A percentile compares a stretch with the other conserved stretches of the same genome.
These are phyloP conservation scores for Ophraella communa DNA, from an alignment of 2,888 invertebrate genomes.

Conservation along the genomic window DNA sequence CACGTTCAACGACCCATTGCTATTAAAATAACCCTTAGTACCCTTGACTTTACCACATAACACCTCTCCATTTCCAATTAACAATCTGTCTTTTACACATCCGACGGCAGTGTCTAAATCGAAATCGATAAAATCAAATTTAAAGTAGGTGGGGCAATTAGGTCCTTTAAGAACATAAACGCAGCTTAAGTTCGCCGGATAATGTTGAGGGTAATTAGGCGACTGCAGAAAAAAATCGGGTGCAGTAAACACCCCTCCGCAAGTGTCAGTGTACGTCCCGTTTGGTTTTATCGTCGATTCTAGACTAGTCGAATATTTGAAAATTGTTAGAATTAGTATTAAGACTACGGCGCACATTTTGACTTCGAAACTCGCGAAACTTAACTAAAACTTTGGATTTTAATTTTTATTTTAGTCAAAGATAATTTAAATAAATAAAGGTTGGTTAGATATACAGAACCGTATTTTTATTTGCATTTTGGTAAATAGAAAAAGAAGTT, in stretches of 20 bases:
- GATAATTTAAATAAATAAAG: constrained; percentile 37
- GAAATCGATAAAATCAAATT: constrained; percentile 66
- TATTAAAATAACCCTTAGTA: constrained; percentile 55
- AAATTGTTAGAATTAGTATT: neutral
- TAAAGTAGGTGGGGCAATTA: constrained; percentile 62
- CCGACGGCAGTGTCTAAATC: constrained; percentile 60
- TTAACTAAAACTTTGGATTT: neutral
- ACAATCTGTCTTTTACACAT: constrained; percentile 63
- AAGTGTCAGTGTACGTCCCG: constrained; percentile 56
- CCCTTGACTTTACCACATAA: constrained; percentile 62
- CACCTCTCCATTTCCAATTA: constrained; percentile 60
- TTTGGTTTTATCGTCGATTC: too few species aligned
- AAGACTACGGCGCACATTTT: neutral
- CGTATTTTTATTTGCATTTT: neutral
- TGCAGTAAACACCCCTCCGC: constrained; percentile 57
- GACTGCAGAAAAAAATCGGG: constrained; percentile 62
- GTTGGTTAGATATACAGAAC: constrained; percentile 36
- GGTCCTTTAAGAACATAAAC: constrained; percentile 62
- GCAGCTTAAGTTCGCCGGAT: constrained; percentile 60
- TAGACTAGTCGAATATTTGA: neutral
- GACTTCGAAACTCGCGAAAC: neutral
- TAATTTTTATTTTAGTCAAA: constrained; percentile 16
- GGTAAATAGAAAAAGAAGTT: neutral
- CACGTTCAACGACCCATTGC: constrained; percentile 60
- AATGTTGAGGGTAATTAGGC: constrained; percentile 63